Evolutionary conservation across 2,888 invertebrate genomes (phyloP).

Genomic region (Melieria crassipennis): DNA sequence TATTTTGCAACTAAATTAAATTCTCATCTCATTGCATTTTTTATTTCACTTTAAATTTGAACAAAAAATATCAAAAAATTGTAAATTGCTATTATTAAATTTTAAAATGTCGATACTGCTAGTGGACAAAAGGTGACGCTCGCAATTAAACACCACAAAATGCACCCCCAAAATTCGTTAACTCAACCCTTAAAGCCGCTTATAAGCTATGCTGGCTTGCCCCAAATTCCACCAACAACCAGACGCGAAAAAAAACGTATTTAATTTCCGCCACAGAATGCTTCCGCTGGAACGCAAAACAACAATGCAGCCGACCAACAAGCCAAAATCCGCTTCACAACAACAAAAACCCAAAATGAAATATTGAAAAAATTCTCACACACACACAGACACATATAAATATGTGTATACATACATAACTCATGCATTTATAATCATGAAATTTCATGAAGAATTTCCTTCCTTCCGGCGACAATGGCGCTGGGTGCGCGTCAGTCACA

Average conservation of each 20-base stretch:
- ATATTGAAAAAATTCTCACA: neutral
- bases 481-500: neutral
- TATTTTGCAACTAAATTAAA: no score
- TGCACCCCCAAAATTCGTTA: no score
- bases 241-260: neutral
- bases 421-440: conserved; percentile 26
- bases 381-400: neutral
- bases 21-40: no score
- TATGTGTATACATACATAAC: neutral
- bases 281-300: conserved; percentile 21
- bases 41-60: no score
- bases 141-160: no score
- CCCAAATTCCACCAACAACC: neutral
- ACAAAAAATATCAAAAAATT: no score
- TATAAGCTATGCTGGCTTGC: no score
- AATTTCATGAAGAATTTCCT: conserved; percentile 27
- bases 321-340: conserved; percentile 1
- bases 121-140: no score
- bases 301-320: conserved; percentile 11
- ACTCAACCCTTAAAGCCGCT: no score
- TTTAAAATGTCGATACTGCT: no score
- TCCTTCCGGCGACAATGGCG: conserved; percentile 25
- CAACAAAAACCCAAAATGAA: neutral
- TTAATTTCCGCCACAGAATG: conserved; percentile 29
- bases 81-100: no score